A percentile compares a stretch with the other conserved stretches of the same genome.
These are phyloP conservation scores for Pseudachorutes palmiensis DNA, from an alignment of 1,140 invertebrate genomes.

Conservation along the genomic window DNA sequence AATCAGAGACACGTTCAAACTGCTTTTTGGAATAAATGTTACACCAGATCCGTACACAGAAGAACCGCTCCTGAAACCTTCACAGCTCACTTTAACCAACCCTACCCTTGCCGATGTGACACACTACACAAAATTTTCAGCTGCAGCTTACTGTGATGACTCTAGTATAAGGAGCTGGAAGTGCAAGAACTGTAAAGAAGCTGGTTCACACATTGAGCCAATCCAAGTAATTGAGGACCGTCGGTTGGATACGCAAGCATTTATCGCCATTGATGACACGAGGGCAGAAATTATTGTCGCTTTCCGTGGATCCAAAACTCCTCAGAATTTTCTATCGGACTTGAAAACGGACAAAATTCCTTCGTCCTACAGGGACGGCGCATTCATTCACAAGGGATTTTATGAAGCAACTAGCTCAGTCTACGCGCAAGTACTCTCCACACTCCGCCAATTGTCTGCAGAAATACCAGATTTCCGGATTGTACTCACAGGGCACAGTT, in stretches of 20 bases:
- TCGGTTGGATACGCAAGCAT: background rate
- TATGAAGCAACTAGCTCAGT: background rate
- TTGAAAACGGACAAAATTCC: background rate
- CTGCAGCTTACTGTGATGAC: background rate
- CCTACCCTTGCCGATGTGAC: background rate
- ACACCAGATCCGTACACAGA: background rate
- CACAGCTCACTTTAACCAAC: background rate
- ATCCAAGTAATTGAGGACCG: background rate
- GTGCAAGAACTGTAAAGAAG: background rate
- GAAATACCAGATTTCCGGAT: background rate
- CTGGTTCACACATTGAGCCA: background rate
- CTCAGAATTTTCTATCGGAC: background rate
- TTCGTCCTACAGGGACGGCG: background rate
- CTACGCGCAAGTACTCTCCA: background rate
- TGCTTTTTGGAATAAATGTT: background rate
- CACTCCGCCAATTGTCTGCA: background rate
- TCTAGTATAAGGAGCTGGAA: background rate
- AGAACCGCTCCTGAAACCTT: too few species aligned
- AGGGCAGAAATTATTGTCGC: background rate
- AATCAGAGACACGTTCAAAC: background rate
- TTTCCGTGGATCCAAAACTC: background rate
- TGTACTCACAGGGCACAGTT: background rate
- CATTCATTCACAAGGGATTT: background rate
- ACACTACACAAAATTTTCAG: background rate
- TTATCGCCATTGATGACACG: background rate